Conservation (phyloP, 2,113 vertebrate genomes). For the Menidia beryllina region DNA sequence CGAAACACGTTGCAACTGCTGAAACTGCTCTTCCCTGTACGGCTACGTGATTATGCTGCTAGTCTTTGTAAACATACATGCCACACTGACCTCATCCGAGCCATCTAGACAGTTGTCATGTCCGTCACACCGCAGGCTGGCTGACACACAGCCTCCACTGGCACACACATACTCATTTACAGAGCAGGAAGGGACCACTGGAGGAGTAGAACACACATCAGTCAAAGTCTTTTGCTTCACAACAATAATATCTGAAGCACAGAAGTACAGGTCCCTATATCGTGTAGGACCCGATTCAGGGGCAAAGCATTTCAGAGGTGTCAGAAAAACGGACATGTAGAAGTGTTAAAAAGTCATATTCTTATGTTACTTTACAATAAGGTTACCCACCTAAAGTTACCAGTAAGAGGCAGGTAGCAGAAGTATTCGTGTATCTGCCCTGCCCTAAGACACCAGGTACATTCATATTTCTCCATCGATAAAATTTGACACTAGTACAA, state of each 20-base stretch:
- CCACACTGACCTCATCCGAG: constrained; percentile 92
- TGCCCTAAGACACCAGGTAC: no score
- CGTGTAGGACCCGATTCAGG: no score
- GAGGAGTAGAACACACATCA: background rate
- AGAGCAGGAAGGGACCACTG: constrained; percentile 92
- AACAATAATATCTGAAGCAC: background rate
- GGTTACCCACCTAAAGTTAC: no score
- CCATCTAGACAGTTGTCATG: constrained; percentile 94
- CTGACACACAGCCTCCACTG: constrained; percentile 91
- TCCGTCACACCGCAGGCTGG: constrained; percentile 92
- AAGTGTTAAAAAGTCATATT: no score
- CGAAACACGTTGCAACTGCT: background rate
- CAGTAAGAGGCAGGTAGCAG: no score
- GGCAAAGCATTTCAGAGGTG: no score
- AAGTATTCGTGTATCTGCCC: no score
- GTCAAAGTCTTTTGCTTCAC: background rate
- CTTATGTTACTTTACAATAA: no score
- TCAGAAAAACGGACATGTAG: no score
- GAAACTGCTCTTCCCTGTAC: background rate
- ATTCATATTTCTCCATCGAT: no score
- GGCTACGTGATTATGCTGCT: background rate
- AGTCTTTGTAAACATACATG: constrained; percentile 1
- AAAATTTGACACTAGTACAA: no score
- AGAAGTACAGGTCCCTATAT: no score
- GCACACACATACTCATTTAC: constrained; percentile 93